phyloP scores from a whole-genome alignment of 2,888 invertebrate genomes.

The Xestobium rufovillosum region DNA sequence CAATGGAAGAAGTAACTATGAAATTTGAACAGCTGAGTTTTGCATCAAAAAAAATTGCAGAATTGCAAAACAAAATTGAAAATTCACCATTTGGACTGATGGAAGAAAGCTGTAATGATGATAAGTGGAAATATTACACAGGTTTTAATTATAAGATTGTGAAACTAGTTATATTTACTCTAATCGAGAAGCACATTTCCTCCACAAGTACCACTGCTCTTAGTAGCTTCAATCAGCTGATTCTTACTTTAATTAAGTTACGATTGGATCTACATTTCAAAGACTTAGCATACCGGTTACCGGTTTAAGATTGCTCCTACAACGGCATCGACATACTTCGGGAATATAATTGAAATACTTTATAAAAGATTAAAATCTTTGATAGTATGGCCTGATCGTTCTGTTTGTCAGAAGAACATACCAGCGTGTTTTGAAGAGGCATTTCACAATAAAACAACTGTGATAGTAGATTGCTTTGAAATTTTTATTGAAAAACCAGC shows the following conservation, averaged over 20 bases:
- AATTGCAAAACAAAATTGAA: no score
- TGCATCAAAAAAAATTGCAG: no score
- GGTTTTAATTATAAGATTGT: slow-evolving; percentile 1
- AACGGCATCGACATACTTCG: slow-evolving; percentile 9
- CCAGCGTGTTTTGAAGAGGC: slow-evolving; percentile 12
- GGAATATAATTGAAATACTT: slow-evolving; percentile 3
- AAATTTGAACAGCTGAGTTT: no score
- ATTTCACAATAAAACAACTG: slow-evolving; percentile 15
- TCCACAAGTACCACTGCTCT: not conserved
- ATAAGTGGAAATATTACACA: slow-evolving; percentile 5
- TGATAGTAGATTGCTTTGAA: no score
- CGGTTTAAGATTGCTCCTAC: slow-evolving; percentile 3
- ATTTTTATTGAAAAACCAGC: slow-evolving; percentile 16
- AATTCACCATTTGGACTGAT: no score
- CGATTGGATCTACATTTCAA: slow-evolving; percentile 8
- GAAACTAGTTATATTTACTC: not conserved
- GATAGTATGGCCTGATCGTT: slow-evolving; percentile 2
- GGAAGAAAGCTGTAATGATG: no score
- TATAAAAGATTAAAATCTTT: not conserved
- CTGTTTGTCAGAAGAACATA: not conserved
- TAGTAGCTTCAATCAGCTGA: slow-evolving; percentile 7
- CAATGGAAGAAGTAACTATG: no score
- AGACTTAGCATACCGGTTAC: slow-evolving; percentile 6
- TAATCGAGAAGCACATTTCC: not conserved
- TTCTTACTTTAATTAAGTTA: slow-evolving; percentile 5